A percentile compares a stretch with the other conserved stretches of the same genome.
Evolutionary conservation across 2,797 vertebrate genomes (phyloP).

Genomic region (Ctenopoma kingsleyae): DNA sequence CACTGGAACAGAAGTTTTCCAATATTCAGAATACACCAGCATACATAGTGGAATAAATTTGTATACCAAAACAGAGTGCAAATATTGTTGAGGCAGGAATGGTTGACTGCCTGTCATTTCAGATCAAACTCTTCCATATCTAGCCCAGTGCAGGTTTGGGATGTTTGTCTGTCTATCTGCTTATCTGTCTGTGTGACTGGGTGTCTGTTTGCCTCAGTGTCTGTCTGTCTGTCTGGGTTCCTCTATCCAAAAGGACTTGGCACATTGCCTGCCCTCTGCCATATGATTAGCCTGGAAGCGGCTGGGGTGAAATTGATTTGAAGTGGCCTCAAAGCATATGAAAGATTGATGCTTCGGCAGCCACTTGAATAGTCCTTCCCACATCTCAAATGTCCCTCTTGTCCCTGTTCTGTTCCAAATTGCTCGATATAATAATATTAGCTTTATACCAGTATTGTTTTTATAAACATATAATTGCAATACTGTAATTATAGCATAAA

Average conservation of each 20-base stretch:
- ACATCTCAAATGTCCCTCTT: conserved; percentile 65
- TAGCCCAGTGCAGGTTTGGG: conserved; percentile 69
- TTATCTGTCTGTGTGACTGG: conserved; percentile 73
- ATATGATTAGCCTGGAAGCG: conserved; percentile 83
- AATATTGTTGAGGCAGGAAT: conserved; percentile 72
- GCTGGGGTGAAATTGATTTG: conserved; percentile 85
- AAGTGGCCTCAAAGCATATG: conserved; percentile 86
- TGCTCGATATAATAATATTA: conserved; percentile 37
- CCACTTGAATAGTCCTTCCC: conserved; percentile 69
- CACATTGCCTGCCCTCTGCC: conserved; percentile 78
- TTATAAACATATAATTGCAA: too few species aligned
- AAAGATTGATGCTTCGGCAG: conserved; percentile 85
- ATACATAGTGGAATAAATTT: conserved; percentile 62
- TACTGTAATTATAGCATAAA: too few species aligned
- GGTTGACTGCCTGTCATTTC: conserved; percentile 77
- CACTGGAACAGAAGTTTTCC: conserved; percentile 43
- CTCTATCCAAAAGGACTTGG: conserved; percentile 71
- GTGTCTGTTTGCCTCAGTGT: conserved; percentile 68
- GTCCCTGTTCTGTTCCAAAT: conserved; percentile 57
- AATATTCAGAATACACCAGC: conserved; percentile 47
- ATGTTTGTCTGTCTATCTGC: conserved; percentile 73
- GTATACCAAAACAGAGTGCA: conserved; percentile 71
- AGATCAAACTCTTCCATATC: conserved; percentile 72
- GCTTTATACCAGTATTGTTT: too few species aligned
- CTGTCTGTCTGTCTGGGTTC: conserved; percentile 57